A percentile compares a stretch with the other conserved stretches of the same genome.
These are phyloP conservation scores for Neostethus bicornis DNA, from an alignment of 2,797 vertebrate genomes.

Conservation along the genomic window DNA sequence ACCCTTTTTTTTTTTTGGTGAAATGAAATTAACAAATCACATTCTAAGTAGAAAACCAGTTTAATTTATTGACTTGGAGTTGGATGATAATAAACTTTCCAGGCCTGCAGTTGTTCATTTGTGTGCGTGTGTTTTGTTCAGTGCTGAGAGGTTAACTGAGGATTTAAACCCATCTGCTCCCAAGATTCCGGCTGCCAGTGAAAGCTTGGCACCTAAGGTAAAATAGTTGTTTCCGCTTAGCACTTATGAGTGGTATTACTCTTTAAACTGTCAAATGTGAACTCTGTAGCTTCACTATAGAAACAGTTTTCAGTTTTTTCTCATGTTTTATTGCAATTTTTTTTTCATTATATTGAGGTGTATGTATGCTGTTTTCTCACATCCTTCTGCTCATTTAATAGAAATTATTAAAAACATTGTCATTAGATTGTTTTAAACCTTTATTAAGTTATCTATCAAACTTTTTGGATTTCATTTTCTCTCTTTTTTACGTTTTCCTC, in stretches of 20 bases:
- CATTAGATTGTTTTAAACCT: not conserved
- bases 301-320: no score
- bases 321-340: no score
- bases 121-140: conserved; percentile 20
- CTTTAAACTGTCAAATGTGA: not conserved
- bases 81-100: not conserved
- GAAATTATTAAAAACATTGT: no score
- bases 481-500: conserved; percentile 11
- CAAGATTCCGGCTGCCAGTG: conserved; percentile 46
- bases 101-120: not conserved
- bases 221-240: not conserved
- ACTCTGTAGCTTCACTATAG: no score
- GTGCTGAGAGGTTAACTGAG: conserved; percentile 66
- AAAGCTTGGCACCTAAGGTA: conserved; percentile 71
- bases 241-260: not conserved
- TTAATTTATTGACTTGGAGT: not conserved
- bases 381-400: no score
- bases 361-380: no score
- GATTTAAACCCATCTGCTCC: conserved; percentile 47
- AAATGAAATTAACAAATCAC: not conserved
- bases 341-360: no score
- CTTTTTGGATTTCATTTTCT: not conserved
- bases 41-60: not conserved
- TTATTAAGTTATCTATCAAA: not conserved
- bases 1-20: no score